Percentiles rank a stretch among this genome's conserved stretches.
These are phyloP conservation scores for Mamestra brassicae DNA, from an alignment of 2,888 invertebrate genomes.

Conservation along the genomic window DNA sequence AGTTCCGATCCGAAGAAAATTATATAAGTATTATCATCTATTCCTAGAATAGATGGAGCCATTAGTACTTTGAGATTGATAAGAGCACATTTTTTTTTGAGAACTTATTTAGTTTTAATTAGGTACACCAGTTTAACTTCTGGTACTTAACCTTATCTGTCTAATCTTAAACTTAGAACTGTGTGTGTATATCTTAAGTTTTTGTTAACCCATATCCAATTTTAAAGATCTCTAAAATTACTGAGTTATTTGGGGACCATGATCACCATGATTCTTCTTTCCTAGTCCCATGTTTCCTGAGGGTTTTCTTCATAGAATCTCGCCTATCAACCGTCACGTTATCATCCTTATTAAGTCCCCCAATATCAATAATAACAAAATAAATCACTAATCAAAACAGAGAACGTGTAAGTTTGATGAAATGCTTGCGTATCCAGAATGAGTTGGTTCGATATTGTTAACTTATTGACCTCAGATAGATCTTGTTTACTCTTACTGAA, in stretches of 20 bases:
- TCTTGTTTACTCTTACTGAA: constrained; percentile 45
- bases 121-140: too few species aligned
- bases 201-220: too few species aligned
- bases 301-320: too few species aligned
- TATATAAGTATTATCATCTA: background rate
- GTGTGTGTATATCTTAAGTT: too few species aligned
- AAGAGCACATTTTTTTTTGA: background rate
- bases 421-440: constrained; percentile 54
- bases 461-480: constrained; percentile 55
- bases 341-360: background rate
- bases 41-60: background rate
- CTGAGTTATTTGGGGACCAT: too few species aligned
- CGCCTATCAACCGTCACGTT: too few species aligned
- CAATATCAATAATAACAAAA: background rate
- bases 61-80: background rate
- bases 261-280: too few species aligned
- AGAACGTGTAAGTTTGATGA: constrained; percentile 19
- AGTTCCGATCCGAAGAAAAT: background rate
- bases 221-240: too few species aligned
- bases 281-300: too few species aligned
- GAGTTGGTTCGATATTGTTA: constrained; percentile 53
- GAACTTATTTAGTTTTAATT: too few species aligned
- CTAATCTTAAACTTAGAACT: too few species aligned
- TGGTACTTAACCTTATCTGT: too few species aligned
- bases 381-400: background rate